A percentile compares a stretch with the other conserved stretches of the same genome.
Conservation (phyloP, 2,888 invertebrate genomes). For the Cryptosula pallasiana region DNA sequence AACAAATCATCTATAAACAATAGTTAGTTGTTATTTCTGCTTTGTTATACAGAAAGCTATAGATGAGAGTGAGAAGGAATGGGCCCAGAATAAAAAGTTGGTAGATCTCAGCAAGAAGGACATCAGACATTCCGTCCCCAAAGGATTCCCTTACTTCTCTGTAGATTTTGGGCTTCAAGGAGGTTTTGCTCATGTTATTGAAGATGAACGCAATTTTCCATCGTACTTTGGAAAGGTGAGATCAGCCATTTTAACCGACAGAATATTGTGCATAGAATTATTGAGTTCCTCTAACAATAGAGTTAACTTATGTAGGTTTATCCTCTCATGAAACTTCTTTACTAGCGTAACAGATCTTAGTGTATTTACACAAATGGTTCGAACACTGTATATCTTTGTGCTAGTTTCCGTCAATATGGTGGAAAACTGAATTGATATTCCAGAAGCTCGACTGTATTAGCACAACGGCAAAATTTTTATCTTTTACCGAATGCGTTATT, state of each 20-base stretch:
- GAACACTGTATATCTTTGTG: too few relatives aligned
- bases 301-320: too few relatives aligned
- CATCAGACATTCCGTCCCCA: slow-evolving; percentile 73
- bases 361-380: too few relatives aligned
- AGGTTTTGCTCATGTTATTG: slow-evolving; percentile 95
- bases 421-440: too few relatives aligned
- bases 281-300: too few relatives aligned
- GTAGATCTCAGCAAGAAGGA: slow-evolving; percentile 66
- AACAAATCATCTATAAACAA: not conserved
- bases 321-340: too few relatives aligned
- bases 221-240: slow-evolving; percentile 79
- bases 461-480: too few relatives aligned
- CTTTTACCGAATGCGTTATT: too few relatives aligned
- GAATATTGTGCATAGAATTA: too few relatives aligned
- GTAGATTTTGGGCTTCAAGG: slow-evolving; percentile 82
- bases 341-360: too few relatives aligned
- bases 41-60: slow-evolving; percentile 71
- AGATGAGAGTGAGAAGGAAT: slow-evolving; percentile 87
- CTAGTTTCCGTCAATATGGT: too few relatives aligned
- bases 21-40: not conserved
- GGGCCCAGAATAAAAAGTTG: slow-evolving; percentile 90
- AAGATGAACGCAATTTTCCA: slow-evolving; percentile 82
- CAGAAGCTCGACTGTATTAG: too few relatives aligned
- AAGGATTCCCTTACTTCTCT: slow-evolving; percentile 88
- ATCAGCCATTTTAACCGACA: slow-evolving; percentile 24